Percentiles rank a stretch among this genome's conserved stretches.
These are phyloP conservation scores for Percopsis omiscomaycus DNA, from an alignment of 2,797 vertebrate genomes.

Conservation along the genomic window DNA sequence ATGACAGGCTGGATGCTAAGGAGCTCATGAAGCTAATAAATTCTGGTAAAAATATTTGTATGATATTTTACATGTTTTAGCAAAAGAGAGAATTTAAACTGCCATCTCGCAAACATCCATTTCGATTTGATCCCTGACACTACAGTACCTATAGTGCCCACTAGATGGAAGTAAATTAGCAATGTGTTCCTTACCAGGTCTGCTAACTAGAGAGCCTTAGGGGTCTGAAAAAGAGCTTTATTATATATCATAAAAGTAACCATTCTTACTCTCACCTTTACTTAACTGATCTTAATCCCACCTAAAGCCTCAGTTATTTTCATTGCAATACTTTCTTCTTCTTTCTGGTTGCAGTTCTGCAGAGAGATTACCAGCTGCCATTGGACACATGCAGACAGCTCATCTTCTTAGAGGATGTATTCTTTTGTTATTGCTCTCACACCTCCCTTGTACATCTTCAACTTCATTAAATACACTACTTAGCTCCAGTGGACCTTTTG, in stretches of 20 bases:
- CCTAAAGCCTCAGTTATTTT: conserved; percentile 23
- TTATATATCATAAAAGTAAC: conserved; percentile 27
- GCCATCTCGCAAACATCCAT: not conserved
- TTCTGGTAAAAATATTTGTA: conserved; percentile 60
- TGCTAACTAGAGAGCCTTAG: conserved; percentile 36
- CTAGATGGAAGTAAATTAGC: conserved; percentile 66
- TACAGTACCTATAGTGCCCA: conserved; percentile 47
- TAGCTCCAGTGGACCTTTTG: not conserved
- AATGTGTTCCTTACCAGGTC: not conserved
- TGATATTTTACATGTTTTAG: not conserved
- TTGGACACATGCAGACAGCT: conserved; percentile 80
- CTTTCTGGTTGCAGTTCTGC: conserved; percentile 62
- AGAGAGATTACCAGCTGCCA: conserved; percentile 75
- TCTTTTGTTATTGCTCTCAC: conserved; percentile 51
- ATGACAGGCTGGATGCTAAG: conserved; percentile 68
- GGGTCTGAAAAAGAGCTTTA: conserved; percentile 42
- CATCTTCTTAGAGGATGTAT: conserved; percentile 78
- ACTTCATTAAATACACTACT: not conserved
- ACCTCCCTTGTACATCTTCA: not conserved
- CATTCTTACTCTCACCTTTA: conserved; percentile 39
- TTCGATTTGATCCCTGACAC: not conserved
- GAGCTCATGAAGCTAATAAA: conserved; percentile 74
- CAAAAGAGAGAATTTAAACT: not conserved
- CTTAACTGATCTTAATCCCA: conserved; percentile 17
- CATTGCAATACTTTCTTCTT: conserved; percentile 12